Evolutionary conservation across 53 echinoderm and acorn worm species (phyloP).

Genomic region (Apostichopus leukothele): DNA sequence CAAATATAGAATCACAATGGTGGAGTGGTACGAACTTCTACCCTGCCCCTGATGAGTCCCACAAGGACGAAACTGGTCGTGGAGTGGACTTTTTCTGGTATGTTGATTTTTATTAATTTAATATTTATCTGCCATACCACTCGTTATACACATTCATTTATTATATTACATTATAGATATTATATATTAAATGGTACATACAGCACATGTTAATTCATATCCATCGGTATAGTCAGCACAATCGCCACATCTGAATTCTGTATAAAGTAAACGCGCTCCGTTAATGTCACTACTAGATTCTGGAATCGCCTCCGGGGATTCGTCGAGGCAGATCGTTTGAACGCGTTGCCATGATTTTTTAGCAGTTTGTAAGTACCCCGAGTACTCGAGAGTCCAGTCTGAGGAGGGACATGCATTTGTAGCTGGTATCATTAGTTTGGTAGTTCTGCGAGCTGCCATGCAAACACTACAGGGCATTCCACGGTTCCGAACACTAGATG

Average conservation of each 20-base stretch:
- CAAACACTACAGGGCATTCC: conserved; percentile 22
- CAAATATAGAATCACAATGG: too few species aligned
- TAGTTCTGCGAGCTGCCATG: conserved; percentile 17
- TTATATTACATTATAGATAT: not conserved
- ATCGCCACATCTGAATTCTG: not conserved
- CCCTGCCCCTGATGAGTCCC: too few species aligned
- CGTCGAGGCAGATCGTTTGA: conserved; percentile 28
- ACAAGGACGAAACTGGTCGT: too few species aligned
- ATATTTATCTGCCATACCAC: too few species aligned
- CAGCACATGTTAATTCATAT: conserved; percentile 21
- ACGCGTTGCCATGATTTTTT: not conserved
- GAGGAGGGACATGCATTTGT: not conserved
- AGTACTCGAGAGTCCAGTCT: conserved; percentile 32
- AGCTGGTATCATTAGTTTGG: conserved; percentile 12
- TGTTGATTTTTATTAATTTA: too few species aligned
- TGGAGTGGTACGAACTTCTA: too few species aligned
- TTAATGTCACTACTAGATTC: not conserved
- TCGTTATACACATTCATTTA: too few species aligned
- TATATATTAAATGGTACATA: conserved; percentile 8
- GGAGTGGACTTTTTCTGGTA: too few species aligned
- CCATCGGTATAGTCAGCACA: conserved; percentile 24
- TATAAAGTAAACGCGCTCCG: not conserved
- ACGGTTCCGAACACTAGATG: not conserved
- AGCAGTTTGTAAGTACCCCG: conserved; percentile 4
- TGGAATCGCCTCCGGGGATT: conserved; percentile 1